Percentiles rank a stretch among this genome's conserved stretches.
Conservation (phyloP, 2,888 invertebrate species). For the Hermodice carunculata region DNA sequence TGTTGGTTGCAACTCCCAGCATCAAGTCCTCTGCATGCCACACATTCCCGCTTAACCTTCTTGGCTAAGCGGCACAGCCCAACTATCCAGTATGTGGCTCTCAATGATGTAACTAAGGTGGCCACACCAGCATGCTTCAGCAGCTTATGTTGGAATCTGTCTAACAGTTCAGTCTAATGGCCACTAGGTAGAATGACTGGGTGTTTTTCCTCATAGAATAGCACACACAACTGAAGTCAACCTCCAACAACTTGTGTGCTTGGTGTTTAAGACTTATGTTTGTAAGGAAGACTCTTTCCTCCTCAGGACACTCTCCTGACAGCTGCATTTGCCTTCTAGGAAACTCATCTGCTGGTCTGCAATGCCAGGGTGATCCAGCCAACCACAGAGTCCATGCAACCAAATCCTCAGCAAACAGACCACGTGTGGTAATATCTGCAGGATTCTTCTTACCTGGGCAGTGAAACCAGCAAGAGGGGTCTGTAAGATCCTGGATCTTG, state of each 20-base stretch:
- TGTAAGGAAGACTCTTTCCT: background rate
- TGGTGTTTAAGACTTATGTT: background rate
- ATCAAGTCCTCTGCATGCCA: background rate
- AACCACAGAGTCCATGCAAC: background rate
- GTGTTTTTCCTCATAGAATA: too few species aligned
- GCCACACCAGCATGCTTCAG: constrained; percentile 13
- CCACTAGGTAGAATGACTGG: constrained; percentile 1
- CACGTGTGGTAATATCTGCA: background rate
- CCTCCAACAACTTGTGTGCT: background rate
- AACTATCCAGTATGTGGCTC: constrained; percentile 9
- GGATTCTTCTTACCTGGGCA: background rate
- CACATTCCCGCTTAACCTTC: constrained; percentile 5
- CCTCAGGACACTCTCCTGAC: background rate
- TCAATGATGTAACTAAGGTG: background rate
- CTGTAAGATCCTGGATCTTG: too few species aligned
- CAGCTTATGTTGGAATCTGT: constrained; percentile 1
- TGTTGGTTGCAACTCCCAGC: background rate
- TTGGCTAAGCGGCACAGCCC: background rate
- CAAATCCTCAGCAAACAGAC: background rate
- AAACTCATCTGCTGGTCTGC: background rate
- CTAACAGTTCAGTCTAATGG: background rate
- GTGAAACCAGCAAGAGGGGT: background rate
- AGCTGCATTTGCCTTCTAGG: background rate
- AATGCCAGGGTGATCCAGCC: background rate
- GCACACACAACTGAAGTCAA: background rate